These are phyloP conservation scores for Eristalinus sepulchralis DNA, from an alignment of 2,888 invertebrate species.

Conservation along the genomic window DNA sequence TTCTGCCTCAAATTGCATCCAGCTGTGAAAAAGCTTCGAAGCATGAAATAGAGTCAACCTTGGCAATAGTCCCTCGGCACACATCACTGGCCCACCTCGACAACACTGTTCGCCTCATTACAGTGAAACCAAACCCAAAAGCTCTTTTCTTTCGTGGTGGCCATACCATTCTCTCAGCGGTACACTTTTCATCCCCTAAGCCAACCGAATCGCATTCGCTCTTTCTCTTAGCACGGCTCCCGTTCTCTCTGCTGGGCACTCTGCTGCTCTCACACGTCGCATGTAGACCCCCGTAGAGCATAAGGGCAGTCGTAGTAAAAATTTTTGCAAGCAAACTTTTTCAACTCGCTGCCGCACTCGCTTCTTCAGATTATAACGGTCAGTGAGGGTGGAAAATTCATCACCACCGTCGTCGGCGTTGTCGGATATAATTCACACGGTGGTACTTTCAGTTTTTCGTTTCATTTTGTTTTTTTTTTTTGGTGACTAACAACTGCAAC, in stretches of 20 bases:
- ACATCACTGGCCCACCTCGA: not conserved
- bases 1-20: too few species aligned
- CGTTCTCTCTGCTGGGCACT: not conserved
- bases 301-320: not conserved
- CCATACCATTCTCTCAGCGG: not conserved
- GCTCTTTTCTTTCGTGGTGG: not conserved
- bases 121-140: not conserved
- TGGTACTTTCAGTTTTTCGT: constrained; percentile 35
- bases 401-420: constrained; percentile 61
- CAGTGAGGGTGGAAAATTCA: constrained; percentile 71
- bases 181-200: not conserved
- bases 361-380: constrained; percentile 66
- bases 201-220: not conserved
- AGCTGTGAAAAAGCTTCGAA: too few species aligned
- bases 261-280: not conserved
- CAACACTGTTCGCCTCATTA: not conserved
- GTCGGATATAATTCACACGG: constrained; percentile 43
- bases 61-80: not conserved
- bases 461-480: too few species aligned
- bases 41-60: too few species aligned
- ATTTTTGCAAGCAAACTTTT: constrained; percentile 40
- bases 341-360: constrained; percentile 45
- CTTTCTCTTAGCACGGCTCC: not conserved
- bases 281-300: not conserved
- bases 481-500: not conserved